These are phyloP conservation scores for Papilio dardanus DNA, from an alignment of 1,140 invertebrate genomes.

Conservation along the genomic window DNA sequence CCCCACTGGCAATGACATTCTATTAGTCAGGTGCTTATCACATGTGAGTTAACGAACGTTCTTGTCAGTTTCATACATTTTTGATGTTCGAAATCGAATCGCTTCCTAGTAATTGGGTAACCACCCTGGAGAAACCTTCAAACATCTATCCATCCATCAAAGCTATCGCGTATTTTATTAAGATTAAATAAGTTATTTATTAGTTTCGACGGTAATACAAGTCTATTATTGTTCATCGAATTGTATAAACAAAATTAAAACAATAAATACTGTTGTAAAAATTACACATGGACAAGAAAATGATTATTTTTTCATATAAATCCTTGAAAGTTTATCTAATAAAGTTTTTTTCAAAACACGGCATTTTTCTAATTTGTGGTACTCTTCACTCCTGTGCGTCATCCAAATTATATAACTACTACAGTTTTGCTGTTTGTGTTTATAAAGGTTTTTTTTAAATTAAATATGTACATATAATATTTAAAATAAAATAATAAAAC, in stretches of 20 bases:
- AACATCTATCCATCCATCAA: too few species aligned
- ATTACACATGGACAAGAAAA: neutral
- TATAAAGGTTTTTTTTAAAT: neutral
- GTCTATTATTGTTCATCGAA: neutral
- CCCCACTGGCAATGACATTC: too few species aligned
- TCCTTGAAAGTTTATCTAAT: neutral
- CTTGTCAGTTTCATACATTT: too few species aligned
- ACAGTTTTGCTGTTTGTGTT: too few species aligned
- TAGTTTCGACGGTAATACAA: neutral
- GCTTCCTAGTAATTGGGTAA: too few species aligned
- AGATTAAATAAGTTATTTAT: too few species aligned
- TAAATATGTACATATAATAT: neutral
- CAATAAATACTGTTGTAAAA: neutral
- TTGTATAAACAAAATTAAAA: neutral
- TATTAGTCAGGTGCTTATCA: too few species aligned
- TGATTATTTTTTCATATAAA: neutral
- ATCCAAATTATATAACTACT: neutral
- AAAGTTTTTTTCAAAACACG: neutral
- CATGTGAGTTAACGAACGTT: too few species aligned
- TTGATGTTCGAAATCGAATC: too few species aligned
- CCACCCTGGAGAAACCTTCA: too few species aligned
- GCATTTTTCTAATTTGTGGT: neutral
- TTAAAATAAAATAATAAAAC: slow-evolving; percentile 26
- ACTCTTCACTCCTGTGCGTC: neutral
- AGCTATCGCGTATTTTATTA: too few species aligned